Conservation (phyloP, 2,113 vertebrate species). For the Bagarius yarrelli region DNA sequence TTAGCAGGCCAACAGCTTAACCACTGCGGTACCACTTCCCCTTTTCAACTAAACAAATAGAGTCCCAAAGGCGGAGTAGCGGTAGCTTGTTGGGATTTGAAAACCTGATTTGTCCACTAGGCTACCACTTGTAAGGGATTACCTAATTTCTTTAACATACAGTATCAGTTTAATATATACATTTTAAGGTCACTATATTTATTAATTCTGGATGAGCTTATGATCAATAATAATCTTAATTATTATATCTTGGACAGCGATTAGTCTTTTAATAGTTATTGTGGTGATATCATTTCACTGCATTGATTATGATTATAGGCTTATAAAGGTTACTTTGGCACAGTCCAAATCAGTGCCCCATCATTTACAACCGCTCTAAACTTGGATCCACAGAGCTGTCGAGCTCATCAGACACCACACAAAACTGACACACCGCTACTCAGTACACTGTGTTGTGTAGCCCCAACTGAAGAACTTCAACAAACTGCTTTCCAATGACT, state of each 20-base stretch:
- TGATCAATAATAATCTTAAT: no score
- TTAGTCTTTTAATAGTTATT: background rate
- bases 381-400: background rate
- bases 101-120: no score
- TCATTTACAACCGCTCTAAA: background rate
- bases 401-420: background rate
- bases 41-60: no score
- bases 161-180: no score
- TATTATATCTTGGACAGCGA: background rate
- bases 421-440: background rate
- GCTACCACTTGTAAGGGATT: no score
- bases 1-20: no score
- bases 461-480: background rate
- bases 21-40: no score
- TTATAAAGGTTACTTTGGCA: background rate
- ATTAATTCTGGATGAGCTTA: background rate
- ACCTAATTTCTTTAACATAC: no score
- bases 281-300: background rate
- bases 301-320: background rate
- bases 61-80: no score
- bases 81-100: no score
- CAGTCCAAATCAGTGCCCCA: background rate
- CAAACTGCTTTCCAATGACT: background rate
- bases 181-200: no score
- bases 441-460: background rate